A percentile compares a stretch with the other conserved stretches of the same genome.
phyloP scores from a whole-genome alignment of 2,888 invertebrate species.

The Incurvaria masculella region DNA sequence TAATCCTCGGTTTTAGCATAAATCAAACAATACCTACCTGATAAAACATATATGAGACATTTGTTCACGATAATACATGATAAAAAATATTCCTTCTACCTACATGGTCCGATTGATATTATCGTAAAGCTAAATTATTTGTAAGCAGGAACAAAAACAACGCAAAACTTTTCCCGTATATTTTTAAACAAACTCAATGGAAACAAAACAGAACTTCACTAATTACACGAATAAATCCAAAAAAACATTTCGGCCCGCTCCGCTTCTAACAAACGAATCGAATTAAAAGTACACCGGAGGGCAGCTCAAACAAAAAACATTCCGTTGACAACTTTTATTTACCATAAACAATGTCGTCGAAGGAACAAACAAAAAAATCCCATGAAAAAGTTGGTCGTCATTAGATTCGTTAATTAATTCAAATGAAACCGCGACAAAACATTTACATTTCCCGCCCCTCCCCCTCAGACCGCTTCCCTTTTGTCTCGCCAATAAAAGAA shows the following conservation, averaged over 20 bases:
- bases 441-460: constrained; percentile 37
- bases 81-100: too few species aligned
- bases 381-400: constrained; percentile 50
- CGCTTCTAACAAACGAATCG: constrained; percentile 36
- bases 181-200: constrained; percentile 35
- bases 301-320: constrained; percentile 46
- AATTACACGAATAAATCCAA: constrained; percentile 55
- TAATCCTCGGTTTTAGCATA: too few species aligned
- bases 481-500: constrained; percentile 37
- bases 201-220: constrained; percentile 51
- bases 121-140: too few species aligned
- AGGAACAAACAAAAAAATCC: constrained; percentile 26
- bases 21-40: too few species aligned
- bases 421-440: constrained; percentile 52
- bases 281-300: constrained; percentile 37
- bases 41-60: too few species aligned
- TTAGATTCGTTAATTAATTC: constrained; percentile 56
- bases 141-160: too few species aligned
- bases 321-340: constrained; percentile 56
- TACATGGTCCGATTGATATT: too few species aligned
- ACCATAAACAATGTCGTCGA: constrained; percentile 53
- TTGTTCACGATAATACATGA: too few species aligned
- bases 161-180: constrained; percentile 31
- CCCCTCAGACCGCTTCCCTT: constrained; percentile 25
- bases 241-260: constrained; percentile 27